These are phyloP conservation scores for Pampus argenteus DNA, from an alignment of 2,797 vertebrate species.

Conservation along the genomic window DNA sequence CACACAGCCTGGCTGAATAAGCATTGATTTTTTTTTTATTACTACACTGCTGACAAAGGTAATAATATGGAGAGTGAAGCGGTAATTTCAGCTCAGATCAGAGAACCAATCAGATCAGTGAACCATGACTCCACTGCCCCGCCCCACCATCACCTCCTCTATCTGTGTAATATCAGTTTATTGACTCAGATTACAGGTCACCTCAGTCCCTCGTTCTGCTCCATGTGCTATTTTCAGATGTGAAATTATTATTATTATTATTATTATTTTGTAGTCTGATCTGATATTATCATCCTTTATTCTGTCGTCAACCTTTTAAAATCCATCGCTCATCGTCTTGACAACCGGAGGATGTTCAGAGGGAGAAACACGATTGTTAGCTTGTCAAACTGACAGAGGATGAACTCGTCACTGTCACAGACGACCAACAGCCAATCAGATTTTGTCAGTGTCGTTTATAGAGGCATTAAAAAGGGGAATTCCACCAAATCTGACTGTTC, in stretches of 20 bases:
- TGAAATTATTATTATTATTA: too few species aligned
- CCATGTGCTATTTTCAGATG: background rate
- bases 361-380: conserved; percentile 17
- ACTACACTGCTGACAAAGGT: conserved; percentile 1
- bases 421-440: conserved; percentile 28
- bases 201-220: background rate
- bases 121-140: conserved; percentile 29
- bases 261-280: background rate
- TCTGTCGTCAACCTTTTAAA: conserved; percentile 2
- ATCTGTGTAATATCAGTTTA: conserved; percentile 22
- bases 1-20: conserved; percentile 26
- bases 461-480: background rate
- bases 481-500: too few species aligned
- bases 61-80: conserved; percentile 27
- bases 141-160: background rate
- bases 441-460: conserved; percentile 22
- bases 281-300: background rate
- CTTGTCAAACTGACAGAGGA: conserved; percentile 32
- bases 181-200: conserved; percentile 25
- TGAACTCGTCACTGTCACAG: conserved; percentile 10
- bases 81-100: conserved; percentile 49
- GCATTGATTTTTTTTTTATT: conserved; percentile 34
- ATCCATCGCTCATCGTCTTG: background rate
- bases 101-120: conserved; percentile 60
- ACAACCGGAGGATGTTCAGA: conserved; percentile 24